A percentile compares a stretch with the other conserved stretches of the same genome.
Evolutionary conservation across 2,797 vertebrate genomes (phyloP).

Genomic region (Morelia viridis): DNA sequence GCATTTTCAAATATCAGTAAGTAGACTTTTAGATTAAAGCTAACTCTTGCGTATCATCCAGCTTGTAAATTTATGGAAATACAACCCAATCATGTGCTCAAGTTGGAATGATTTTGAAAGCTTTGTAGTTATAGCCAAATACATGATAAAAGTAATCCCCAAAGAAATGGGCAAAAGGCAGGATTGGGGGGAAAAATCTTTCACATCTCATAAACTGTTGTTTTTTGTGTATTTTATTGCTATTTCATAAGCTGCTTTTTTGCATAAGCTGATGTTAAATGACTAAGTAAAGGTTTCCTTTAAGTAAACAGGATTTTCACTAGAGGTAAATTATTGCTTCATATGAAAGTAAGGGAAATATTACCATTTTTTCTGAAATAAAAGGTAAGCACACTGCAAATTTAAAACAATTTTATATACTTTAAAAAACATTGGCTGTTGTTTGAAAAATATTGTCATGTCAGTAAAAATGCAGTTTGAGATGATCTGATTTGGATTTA

Average conservation of each 20-base stretch:
- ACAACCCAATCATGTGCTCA: slow-evolving; percentile 59
- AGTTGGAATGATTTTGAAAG: slow-evolving; percentile 49
- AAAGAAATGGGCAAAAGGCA: slow-evolving; percentile 18
- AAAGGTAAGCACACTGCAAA: neutral
- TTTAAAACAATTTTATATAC: too few relatives aligned
- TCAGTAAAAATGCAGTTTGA: neutral
- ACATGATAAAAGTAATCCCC: slow-evolving; percentile 55
- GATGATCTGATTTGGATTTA: neutral
- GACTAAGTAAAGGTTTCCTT: neutral
- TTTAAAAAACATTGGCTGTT: neutral
- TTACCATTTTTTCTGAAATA: neutral
- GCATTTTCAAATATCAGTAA: slow-evolving; percentile 44
- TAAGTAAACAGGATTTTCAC: neutral
- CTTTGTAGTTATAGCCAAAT: slow-evolving; percentile 51
- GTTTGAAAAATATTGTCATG: neutral
- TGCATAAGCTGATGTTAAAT: neutral
- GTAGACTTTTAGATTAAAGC: slow-evolving; percentile 53
- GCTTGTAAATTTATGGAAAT: slow-evolving; percentile 42
- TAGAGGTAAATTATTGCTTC: neutral
- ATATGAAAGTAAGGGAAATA: neutral
- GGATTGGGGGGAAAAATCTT: slow-evolving; percentile 10
- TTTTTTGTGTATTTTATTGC: slow-evolving; percentile 5
- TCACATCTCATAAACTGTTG: slow-evolving; percentile 29
- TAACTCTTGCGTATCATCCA: slow-evolving; percentile 57
- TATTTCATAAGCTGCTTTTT: slow-evolving; percentile 39